Percentiles rank a stretch among this genome's conserved stretches.
These are phyloP conservation scores for Anthopleura xanthogrammica DNA, from an alignment of 92 coral and sea anemone species.

Conservation along the genomic window DNA sequence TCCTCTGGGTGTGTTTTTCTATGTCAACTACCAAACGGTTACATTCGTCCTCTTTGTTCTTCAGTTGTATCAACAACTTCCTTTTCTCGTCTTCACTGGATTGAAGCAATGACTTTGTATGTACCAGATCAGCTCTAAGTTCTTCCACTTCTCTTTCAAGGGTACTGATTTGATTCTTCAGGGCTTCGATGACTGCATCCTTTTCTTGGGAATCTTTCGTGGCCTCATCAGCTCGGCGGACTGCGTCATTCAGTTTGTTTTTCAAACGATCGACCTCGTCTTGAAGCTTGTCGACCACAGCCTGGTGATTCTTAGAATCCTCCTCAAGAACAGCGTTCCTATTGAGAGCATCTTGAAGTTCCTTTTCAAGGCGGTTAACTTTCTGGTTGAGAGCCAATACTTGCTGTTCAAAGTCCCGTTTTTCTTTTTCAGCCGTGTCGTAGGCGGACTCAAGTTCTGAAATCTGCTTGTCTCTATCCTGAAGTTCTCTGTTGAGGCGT, in stretches of 20 bases:
- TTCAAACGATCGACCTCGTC: conserved; percentile 85
- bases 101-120: conserved; percentile 68
- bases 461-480: conserved; percentile 64
- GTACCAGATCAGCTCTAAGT: conserved; percentile 76
- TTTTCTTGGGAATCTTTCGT: conserved; percentile 73
- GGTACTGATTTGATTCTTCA: conserved; percentile 66
- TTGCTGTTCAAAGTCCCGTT: conserved; percentile 84
- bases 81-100: conserved; percentile 84
- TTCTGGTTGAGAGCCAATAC: conserved; percentile 70
- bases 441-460: conserved; percentile 85
- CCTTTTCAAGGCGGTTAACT: conserved; percentile 74
- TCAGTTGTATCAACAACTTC: conserved; percentile 63
- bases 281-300: conserved; percentile 65
- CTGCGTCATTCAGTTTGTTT: conserved; percentile 77
- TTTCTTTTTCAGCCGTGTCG: conserved; percentile 78
- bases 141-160: conserved; percentile 86
- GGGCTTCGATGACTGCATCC: conserved; percentile 80
- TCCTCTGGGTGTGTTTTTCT: conserved; percentile 66
- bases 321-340: conserved; percentile 73
- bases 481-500: conserved; percentile 75
- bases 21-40: conserved; percentile 71
- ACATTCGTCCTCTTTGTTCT: conserved; percentile 77
- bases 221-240: conserved; percentile 70
- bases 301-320: conserved; percentile 72
- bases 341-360: conserved; percentile 79